A percentile compares a stretch with the other conserved stretches of the same genome.
These are phyloP conservation scores for Paratilapia polleni DNA, from an alignment of 2,113 vertebrate species.

Conservation along the genomic window DNA sequence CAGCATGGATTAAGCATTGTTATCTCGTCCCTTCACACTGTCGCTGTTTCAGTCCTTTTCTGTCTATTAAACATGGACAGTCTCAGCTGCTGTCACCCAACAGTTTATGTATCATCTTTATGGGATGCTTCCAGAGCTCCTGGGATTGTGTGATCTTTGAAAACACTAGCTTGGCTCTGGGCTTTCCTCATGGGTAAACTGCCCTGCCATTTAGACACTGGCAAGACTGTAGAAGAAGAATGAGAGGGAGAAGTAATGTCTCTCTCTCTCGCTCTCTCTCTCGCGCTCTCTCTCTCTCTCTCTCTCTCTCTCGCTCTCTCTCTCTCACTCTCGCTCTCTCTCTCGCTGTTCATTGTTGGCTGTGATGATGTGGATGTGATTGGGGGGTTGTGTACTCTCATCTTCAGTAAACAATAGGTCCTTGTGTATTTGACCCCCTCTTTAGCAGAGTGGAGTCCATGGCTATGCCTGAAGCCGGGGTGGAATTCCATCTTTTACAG, in stretches of 20 bases:
- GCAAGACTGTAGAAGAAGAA: slow-evolving; percentile 55
- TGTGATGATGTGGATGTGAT: slow-evolving; percentile 67
- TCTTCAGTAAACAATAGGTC: slow-evolving; percentile 77
- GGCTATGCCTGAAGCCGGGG: slow-evolving; percentile 37
- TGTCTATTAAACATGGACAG: not conserved
- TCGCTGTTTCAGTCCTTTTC: slow-evolving; percentile 4
- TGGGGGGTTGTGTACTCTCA: slow-evolving; percentile 62
- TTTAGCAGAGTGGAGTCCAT: slow-evolving; percentile 58
- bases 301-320: slow-evolving; percentile 20
- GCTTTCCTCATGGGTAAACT: slow-evolving; percentile 40
- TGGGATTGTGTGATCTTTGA: slow-evolving; percentile 45
- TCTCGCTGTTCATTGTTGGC: slow-evolving; percentile 69
- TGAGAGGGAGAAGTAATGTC: slow-evolving; percentile 46
- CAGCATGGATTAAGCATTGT: not conserved
- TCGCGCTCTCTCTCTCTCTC: too few species aligned
- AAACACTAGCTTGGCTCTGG: slow-evolving; percentile 25
- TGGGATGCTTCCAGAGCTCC: slow-evolving; percentile 16
- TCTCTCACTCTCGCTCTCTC: not conserved
- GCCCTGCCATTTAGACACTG: slow-evolving; percentile 65
- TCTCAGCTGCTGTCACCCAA: slow-evolving; percentile 6
- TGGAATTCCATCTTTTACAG: slow-evolving; percentile 62
- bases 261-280: slow-evolving; percentile 20
- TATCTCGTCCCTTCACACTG: slow-evolving; percentile 23
- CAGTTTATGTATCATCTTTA: slow-evolving; percentile 21
- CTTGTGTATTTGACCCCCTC: slow-evolving; percentile 75